These are phyloP conservation scores for Chaitophorus viminalis DNA, from an alignment of 2,888 invertebrate species.

Conservation along the genomic window DNA sequence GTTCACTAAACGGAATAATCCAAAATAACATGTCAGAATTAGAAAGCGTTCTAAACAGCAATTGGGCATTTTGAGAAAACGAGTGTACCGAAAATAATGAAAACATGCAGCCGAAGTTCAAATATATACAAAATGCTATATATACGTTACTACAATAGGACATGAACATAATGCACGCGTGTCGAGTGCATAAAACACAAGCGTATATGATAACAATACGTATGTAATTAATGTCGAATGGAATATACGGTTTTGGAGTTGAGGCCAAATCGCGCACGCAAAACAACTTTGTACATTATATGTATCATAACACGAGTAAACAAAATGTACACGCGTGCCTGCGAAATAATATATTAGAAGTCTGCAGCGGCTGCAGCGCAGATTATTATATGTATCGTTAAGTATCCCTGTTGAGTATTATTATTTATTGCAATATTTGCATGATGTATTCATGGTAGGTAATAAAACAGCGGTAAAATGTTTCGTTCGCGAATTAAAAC, in stretches of 20 bases:
- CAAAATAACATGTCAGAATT: not conserved
- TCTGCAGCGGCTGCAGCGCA: too few relatives aligned
- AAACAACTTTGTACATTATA: not conserved
- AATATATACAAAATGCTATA: too few relatives aligned
- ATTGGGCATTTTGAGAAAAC: not conserved
- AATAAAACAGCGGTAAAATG: too few relatives aligned
- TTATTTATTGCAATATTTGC: too few relatives aligned
- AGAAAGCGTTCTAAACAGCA: not conserved
- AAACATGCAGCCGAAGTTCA: too few relatives aligned
- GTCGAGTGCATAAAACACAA: not conserved
- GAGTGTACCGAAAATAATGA: not conserved
- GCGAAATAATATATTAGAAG: too few relatives aligned
- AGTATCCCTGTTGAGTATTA: too few relatives aligned
- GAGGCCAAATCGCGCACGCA: not conserved
- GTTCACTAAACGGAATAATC: too few relatives aligned
- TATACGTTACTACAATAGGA: too few relatives aligned
- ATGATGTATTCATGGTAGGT: too few relatives aligned
- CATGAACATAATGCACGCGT: not conserved
- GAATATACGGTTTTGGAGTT: not conserved
- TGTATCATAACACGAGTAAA: not conserved
- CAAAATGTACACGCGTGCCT: not conserved
- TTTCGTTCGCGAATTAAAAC: not conserved
- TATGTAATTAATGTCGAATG: not conserved
- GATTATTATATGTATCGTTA: too few relatives aligned
- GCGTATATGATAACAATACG: not conserved